Evolutionary conservation across 2,888 invertebrate species (phyloP).

Genomic region (Drosophila mimetica): DNA sequence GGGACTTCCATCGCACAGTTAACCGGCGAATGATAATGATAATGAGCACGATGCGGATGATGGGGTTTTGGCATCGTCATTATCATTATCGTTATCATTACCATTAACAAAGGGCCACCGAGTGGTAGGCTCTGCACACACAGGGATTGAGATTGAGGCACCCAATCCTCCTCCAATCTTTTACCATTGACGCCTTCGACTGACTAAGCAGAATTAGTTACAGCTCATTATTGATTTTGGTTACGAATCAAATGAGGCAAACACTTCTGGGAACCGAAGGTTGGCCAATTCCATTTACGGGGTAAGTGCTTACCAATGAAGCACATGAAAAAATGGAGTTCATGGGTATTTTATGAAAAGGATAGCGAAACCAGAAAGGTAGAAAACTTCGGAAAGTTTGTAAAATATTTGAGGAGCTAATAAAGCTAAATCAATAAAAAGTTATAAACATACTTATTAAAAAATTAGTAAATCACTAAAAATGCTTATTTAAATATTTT

Average conservation of each 20-base stretch:
- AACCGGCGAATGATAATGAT: slow-evolving; percentile 33
- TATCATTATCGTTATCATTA: slow-evolving; percentile 34
- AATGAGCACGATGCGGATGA: slow-evolving; percentile 22
- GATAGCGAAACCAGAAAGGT: background rate
- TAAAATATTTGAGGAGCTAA: too few relatives aligned
- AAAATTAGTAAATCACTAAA: too few relatives aligned
- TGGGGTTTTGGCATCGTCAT: slow-evolving; percentile 28
- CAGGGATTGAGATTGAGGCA: background rate
- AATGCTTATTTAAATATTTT: too few relatives aligned
- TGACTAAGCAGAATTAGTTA: slow-evolving; percentile 55
- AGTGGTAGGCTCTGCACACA: slow-evolving; percentile 9
- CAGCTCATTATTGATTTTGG: slow-evolving; percentile 54
- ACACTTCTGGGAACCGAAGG: slow-evolving; percentile 11
- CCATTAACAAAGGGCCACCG: slow-evolving; percentile 34
- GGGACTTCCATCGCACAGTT: slow-evolving; percentile 35
- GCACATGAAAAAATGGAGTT: background rate
- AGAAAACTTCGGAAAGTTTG: background rate
- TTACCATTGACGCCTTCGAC: slow-evolving; percentile 24
- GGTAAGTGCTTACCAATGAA: background rate
- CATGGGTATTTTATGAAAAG: background rate
- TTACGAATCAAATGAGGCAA: slow-evolving; percentile 48
- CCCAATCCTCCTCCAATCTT: background rate
- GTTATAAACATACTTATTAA: too few relatives aligned
- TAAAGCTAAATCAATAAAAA: too few relatives aligned
- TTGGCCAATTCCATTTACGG: background rate